phyloP scores from a whole-genome alignment of 2,888 invertebrate species.

The Allacma fusca region DNA sequence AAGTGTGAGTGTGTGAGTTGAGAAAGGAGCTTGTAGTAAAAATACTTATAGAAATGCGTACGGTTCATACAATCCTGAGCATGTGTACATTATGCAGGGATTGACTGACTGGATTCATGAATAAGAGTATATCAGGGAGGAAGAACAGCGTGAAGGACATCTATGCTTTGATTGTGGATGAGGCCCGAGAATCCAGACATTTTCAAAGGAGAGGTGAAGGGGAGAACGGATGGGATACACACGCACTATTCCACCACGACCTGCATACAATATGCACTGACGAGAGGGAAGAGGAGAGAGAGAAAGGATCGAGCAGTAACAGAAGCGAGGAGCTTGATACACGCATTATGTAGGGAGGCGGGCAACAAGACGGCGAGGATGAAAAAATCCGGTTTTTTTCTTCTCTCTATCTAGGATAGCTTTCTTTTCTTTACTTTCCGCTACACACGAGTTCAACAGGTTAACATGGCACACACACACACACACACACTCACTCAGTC shows the following conservation, averaged over 20 bases:
- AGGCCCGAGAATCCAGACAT: conserved; percentile 41
- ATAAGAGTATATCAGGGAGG: conserved; percentile 19
- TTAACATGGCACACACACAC: conserved; percentile 54
- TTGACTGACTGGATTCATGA: conserved; percentile 32
- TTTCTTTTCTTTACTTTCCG: conserved; percentile 56
- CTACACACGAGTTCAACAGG: conserved; percentile 60
- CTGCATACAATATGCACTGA: neutral
- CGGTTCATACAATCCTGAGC: neutral
- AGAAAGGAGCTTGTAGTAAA: neutral
- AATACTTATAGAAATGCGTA: neutral
- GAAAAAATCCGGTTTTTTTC: conserved; percentile 51
- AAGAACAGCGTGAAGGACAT: conserved; percentile 45
- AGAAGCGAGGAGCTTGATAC: conserved; percentile 22
- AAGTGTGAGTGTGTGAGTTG: neutral
- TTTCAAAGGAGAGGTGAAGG: conserved; percentile 23
- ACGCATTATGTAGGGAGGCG: conserved; percentile 27
- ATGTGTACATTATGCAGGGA: conserved; percentile 24
- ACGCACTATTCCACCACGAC: neutral
- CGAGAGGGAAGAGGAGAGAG: conserved; percentile 36
- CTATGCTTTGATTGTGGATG: conserved; percentile 45
- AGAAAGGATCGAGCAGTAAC: conserved; percentile 42
- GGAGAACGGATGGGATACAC: neutral
- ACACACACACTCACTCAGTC: conserved; percentile 45
- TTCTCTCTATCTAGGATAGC: conserved; percentile 44
- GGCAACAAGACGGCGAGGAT: conserved; percentile 39